Conservation (phyloP, 2,797 vertebrate genomes). For the Crypturellus tataupa region DNA sequence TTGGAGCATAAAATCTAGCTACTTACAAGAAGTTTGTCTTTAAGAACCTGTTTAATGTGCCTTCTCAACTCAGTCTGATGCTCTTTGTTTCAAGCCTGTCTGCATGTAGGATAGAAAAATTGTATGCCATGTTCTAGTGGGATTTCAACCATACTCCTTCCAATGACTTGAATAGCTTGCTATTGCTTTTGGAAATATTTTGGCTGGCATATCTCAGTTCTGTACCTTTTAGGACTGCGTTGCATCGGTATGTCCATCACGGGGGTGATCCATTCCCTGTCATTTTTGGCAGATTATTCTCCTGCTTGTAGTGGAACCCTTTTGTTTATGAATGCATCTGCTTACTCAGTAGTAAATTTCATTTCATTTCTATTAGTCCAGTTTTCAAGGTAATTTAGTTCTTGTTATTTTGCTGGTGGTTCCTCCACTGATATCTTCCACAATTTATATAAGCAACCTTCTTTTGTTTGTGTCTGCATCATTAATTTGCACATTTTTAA, state of each 20-base stretch:
- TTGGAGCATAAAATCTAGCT: conserved; percentile 6
- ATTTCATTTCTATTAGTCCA: neutral
- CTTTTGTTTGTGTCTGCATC: neutral
- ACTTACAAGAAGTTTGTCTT: neutral
- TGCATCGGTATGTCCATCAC: neutral
- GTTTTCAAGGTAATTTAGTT: conserved; percentile 1
- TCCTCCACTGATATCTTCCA: neutral
- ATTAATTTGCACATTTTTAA: neutral
- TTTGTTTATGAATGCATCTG: neutral
- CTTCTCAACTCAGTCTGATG: neutral
- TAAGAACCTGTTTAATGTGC: neutral
- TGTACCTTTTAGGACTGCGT: neutral
- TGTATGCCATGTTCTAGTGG: neutral
- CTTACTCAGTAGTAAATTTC: neutral
- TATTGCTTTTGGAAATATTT: neutral
- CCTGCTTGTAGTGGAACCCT: neutral
- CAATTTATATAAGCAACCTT: neutral
- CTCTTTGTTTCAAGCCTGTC: neutral
- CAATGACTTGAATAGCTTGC: neutral
- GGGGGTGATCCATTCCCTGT: neutral
- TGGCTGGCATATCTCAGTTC: neutral
- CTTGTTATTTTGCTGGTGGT: neutral
- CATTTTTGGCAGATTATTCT: neutral
- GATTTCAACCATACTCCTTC: neutral
- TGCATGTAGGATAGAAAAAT: neutral